phyloP scores from a whole-genome alignment of 1,140 invertebrate genomes.

The Ostrea denselamellosa region DNA sequence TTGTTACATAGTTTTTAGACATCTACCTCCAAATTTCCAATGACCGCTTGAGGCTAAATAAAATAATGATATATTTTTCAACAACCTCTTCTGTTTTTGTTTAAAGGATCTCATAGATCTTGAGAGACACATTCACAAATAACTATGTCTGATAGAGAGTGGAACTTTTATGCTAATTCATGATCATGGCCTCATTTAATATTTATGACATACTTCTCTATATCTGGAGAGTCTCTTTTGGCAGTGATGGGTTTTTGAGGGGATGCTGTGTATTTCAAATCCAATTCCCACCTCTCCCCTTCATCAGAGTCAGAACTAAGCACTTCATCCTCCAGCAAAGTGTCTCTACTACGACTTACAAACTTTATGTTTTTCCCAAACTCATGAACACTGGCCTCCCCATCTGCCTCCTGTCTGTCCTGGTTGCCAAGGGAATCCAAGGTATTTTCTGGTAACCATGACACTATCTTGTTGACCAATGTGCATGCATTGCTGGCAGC shows the following conservation, averaged over 20 bases:
- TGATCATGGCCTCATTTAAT: neutral
- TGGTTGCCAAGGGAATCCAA: slow-evolving; percentile 58
- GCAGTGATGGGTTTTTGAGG: slow-evolving; percentile 32
- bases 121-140: no score
- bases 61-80: no score
- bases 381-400: slow-evolving; percentile 65
- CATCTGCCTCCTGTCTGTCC: slow-evolving; percentile 65
- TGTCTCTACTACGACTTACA: slow-evolving; percentile 27
- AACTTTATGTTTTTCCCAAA: slow-evolving; percentile 76
- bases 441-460: slow-evolving; percentile 71
- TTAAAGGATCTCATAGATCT: no score
- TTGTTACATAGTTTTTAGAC: no score
- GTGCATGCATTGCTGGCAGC: slow-evolving; percentile 73
- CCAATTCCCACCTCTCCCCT: slow-evolving; percentile 74
- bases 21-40: no score
- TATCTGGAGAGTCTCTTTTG: neutral
- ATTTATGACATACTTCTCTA: neutral
- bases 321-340: slow-evolving; percentile 46
- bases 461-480: slow-evolving; percentile 69
- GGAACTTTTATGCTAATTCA: neutral
- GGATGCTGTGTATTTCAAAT: slow-evolving; percentile 62
- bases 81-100: no score
- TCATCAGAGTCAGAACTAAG: slow-evolving; percentile 70
- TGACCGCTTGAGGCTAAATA: no score
- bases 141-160: neutral